Percentiles rank a stretch among this genome's conserved stretches.
Conservation (phyloP, 2,113 vertebrate species). For the Coracopsis vasa region DNA sequence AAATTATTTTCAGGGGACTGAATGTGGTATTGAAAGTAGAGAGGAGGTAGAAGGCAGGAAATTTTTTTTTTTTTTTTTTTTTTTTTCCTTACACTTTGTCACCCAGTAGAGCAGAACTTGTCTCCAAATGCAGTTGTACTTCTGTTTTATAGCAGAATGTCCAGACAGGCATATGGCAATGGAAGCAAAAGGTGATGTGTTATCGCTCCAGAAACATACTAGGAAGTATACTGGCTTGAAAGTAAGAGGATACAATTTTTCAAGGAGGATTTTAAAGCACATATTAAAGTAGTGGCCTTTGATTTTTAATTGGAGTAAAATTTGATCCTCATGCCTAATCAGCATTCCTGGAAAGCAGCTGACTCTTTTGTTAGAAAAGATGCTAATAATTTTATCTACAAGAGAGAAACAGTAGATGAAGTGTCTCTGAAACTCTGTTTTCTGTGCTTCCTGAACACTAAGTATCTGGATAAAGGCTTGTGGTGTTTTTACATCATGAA, state of each 20-base stretch:
- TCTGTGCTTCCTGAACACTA: background rate
- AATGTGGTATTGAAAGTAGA: background rate
- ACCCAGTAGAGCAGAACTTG: background rate
- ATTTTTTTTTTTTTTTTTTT: background rate
- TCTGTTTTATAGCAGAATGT: background rate
- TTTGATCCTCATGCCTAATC: background rate
- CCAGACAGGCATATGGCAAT: background rate
- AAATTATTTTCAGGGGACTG: background rate
- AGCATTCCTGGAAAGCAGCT: background rate
- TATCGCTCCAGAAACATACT: background rate
- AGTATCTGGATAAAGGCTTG: background rate
- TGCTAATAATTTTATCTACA: background rate
- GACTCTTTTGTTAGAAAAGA: background rate
- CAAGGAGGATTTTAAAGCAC: background rate
- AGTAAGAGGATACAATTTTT: background rate
- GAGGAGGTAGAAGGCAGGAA: background rate
- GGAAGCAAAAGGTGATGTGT: background rate
- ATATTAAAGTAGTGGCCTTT: background rate
- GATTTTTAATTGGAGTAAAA: background rate
- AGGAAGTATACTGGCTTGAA: background rate
- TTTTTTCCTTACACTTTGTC: background rate
- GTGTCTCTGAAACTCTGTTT: background rate
- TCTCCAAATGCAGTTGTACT: background rate
- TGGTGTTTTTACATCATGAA: background rate
- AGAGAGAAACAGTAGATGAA: background rate